Evolutionary conservation across 2,888 invertebrate species (phyloP).

Genomic region (Tachina fera): DNA sequence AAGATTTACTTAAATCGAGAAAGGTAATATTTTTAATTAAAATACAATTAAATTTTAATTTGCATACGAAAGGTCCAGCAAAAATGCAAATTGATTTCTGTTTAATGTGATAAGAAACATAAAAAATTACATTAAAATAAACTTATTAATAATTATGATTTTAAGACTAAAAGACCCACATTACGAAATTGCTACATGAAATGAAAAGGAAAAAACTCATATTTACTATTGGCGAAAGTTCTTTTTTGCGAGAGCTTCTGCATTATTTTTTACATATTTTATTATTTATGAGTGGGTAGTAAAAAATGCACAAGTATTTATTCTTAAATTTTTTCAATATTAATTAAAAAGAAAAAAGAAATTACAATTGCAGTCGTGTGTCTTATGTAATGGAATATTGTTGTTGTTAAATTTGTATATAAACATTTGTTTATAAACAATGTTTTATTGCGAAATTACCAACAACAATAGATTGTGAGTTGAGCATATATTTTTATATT

Average conservation of each 20-base stretch:
- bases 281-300: neutral
- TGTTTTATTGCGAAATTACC: too few relatives aligned
- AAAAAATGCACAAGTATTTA: too few relatives aligned
- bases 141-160: neutral
- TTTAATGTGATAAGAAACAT: neutral
- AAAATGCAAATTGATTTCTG: conserved; percentile 2
- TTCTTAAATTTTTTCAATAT: too few relatives aligned
- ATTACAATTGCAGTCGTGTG: too few relatives aligned
- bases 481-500: too few relatives aligned
- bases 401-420: too few relatives aligned
- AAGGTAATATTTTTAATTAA: conserved; percentile 2
- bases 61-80: neutral
- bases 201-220: too few relatives aligned
- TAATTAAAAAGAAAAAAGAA: too few relatives aligned
- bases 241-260: neutral
- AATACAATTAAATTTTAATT: conserved; percentile 29
- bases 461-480: too few relatives aligned
- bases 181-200: neutral
- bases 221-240: neutral
- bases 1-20: neutral
- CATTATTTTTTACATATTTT: neutral
- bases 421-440: too few relatives aligned
- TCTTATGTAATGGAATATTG: too few relatives aligned
- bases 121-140: neutral
- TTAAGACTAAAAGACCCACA: neutral